phyloP scores from a whole-genome alignment of 30 jellyfish, hydroid and myxozoan species.

The Aurelia sp. region DNA sequence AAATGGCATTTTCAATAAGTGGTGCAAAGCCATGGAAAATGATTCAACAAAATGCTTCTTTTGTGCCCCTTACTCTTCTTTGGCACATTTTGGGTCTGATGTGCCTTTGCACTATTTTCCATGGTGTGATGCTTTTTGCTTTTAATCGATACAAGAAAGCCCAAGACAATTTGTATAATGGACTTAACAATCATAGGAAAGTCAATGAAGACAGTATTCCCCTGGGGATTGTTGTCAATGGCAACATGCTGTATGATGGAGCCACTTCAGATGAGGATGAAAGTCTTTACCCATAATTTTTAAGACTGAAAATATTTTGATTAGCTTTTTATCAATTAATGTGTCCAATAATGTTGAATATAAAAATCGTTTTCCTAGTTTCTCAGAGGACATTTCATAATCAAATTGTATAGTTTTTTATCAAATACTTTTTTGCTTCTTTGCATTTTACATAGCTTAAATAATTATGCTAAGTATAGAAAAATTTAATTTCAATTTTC shows the following conservation, averaged over 20 bases:
- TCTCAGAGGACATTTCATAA: too few species aligned
- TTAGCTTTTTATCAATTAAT: neutral
- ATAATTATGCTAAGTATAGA: too few species aligned
- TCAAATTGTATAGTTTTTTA: too few species aligned
- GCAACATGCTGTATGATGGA: constrained; percentile 40
- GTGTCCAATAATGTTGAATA: too few species aligned
- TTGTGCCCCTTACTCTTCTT: constrained; percentile 50
- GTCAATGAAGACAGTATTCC: constrained; percentile 64
- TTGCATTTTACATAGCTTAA: too few species aligned
- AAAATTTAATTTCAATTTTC: too few species aligned
- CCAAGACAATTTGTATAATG: constrained; percentile 35
- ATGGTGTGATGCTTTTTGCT: constrained; percentile 32
- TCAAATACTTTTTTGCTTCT: too few species aligned
- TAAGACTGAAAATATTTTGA: neutral
- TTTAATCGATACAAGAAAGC: constrained; percentile 11
- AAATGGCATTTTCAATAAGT: constrained; percentile 22
- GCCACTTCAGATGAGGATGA: constrained; percentile 36
- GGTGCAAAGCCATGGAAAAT: constrained; percentile 46
- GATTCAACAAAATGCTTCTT: constrained; percentile 7
- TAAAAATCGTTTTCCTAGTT: neutral
- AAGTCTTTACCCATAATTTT: constrained; percentile 34
- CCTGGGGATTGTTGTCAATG: constrained; percentile 61
- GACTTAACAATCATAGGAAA: constrained; percentile 1
- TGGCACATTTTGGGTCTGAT: constrained; percentile 49
- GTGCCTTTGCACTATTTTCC: constrained; percentile 1